phyloP scores from a whole-genome alignment of 2,113 vertebrate species.

The Sciurus niger region DNA sequence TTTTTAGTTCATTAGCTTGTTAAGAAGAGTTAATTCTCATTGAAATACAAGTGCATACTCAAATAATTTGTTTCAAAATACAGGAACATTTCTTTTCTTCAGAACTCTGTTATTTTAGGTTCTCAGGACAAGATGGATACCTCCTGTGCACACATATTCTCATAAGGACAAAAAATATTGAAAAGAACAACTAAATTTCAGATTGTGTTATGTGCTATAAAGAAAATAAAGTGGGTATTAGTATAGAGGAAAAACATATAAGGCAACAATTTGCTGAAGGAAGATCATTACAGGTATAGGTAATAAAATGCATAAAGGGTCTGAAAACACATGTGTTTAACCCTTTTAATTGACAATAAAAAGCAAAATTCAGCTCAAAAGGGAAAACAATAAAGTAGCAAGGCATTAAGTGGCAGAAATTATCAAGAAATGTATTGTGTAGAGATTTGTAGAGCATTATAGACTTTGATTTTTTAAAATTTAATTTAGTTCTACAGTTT shows the following conservation, averaged over 20 bases:
- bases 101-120: neutral
- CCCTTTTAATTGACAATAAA: neutral
- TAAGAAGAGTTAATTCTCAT: neutral
- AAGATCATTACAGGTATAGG: neutral
- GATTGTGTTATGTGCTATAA: neutral
- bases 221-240: neutral
- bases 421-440: neutral
- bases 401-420: neutral
- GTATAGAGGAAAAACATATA: neutral
- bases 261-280: neutral
- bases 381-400: neutral
- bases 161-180: neutral
- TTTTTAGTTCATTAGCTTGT: neutral
- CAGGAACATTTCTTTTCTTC: neutral
- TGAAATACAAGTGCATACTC: neutral
- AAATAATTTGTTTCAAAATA: constrained; percentile 21
- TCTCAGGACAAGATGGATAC: neutral
- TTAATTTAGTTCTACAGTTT: neutral
- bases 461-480: neutral
- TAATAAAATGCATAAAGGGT: neutral
- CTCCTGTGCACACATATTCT: neutral
- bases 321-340: neutral
- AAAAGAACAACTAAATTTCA: neutral
- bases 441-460: neutral
- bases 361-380: neutral